Conservation (phyloP, 2,113 vertebrate species). For the Herpailurus yagouaroundi region DNA sequence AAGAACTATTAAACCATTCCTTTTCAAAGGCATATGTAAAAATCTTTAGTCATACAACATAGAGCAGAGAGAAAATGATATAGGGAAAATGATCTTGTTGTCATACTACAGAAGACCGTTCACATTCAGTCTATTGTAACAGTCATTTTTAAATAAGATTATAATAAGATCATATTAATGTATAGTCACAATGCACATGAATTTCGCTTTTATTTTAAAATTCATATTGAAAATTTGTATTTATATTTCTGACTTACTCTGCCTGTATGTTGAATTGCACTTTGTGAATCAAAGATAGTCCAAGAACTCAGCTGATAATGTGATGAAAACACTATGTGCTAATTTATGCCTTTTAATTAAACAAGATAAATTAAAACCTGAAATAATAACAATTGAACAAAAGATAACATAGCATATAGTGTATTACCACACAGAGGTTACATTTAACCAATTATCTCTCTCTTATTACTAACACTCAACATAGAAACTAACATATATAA, state of each 20-base stretch:
- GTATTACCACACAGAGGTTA: not conserved
- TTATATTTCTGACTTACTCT: not conserved
- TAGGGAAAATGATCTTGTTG: not conserved
- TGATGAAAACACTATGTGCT: conserved; percentile 47
- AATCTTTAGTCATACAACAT: not conserved
- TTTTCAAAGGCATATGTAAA: not conserved
- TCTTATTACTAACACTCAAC: not conserved
- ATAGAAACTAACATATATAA: not conserved
- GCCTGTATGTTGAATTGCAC: not conserved
- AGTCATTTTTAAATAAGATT: conserved; percentile 14
- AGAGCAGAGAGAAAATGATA: not conserved
- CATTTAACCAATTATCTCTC: not conserved
- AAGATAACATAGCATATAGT: not conserved
- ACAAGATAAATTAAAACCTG: conserved; percentile 37
- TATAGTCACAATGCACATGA: not conserved
- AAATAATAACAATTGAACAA: not conserved
- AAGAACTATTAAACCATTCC: not conserved
- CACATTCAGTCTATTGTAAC: not conserved
- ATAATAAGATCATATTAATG: not conserved
- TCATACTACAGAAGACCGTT: not conserved
- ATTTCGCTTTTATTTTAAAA: conserved; percentile 30
- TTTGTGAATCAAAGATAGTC: conserved; percentile 45
- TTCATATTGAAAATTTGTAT: not conserved
- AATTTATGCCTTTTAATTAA: conserved; percentile 55
- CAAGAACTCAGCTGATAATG: not conserved